phyloP scores from a whole-genome alignment of 2,113 vertebrate genomes.

The Thinocorus orbignyianus region DNA sequence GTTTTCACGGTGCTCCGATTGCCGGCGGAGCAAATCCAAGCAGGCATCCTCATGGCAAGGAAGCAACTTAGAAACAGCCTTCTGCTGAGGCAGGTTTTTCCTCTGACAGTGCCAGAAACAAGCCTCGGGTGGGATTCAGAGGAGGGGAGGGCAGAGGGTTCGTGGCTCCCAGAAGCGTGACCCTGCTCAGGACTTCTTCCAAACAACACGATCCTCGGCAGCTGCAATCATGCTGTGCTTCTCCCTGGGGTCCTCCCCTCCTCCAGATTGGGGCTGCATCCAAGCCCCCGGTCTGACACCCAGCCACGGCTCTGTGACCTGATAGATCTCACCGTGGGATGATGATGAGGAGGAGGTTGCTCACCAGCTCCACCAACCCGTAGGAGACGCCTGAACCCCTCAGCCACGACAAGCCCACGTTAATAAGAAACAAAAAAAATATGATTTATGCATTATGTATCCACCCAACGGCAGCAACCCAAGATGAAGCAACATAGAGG shows the following conservation, averaged over 20 bases:
- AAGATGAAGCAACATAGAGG: neutral
- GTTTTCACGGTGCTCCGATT: neutral
- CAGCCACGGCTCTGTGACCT: neutral
- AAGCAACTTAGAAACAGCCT: neutral
- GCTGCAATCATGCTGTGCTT: neutral
- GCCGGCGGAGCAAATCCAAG: neutral
- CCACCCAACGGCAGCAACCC: neutral
- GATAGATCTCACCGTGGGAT: fast-evolving
- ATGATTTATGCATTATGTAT: neutral
- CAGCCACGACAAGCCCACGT: neutral
- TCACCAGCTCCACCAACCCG: fast-evolving
- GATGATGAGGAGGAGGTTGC: fast-evolving
- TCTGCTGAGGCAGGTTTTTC: neutral
- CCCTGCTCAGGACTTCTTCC: neutral
- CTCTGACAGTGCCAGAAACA: neutral
- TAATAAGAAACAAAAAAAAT: neutral
- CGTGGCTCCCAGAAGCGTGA: neutral
- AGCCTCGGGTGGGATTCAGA: neutral
- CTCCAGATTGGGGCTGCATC: neutral
- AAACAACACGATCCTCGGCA: slow-evolving; percentile 3
- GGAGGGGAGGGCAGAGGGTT: neutral
- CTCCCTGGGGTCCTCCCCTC: slow-evolving; percentile 14
- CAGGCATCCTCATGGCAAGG: neutral
- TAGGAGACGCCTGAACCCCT: fast-evolving
- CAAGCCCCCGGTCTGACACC: neutral